Base-by-base conservation (phyloP, 2,888 invertebrate genomes). In the Campoplex nolae region DNA sequence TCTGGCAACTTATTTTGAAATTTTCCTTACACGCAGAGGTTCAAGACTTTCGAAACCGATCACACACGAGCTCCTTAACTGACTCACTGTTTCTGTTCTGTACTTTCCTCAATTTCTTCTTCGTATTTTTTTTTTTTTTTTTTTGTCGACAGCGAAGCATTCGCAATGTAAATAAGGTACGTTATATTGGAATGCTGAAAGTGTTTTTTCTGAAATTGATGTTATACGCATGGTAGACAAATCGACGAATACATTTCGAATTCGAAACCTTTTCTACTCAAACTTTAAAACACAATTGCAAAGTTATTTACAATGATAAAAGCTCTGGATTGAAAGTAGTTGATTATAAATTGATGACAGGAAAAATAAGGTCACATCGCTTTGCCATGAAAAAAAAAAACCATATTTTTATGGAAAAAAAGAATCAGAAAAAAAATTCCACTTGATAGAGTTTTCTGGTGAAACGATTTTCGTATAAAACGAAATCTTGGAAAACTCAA, bases 161-260 rank as follows among this genome's bases (percentile, higher is more conserved):
- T 82, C 51, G 58, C 76, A 80, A n/a, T 71, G 75, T 71, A 76
- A 84, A 75, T 74, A 84, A 87, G 70, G 76, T 79, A 82, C 71
- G 75, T 4, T 73, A 74, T 80, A 67, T 83, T 80, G 79, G 75
- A 80, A 83, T 84, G 74, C 81, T 84, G 67, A 51, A 67, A 84
- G 77, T 83, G 71, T 80, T 80, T 67, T 23, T 83, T 35, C 18
- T 38, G 79, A 85, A 85, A 87, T 79, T 87, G 78, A 87, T 79
- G 58, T 75, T 70, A 23, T 23, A 84, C 70, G 42, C 74, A 74
- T 62, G 35, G 48, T 32, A 67, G 78, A 82, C 58, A 70, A 82
- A 84, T 83, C 56, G 75, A 58, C 75, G 58, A 71, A 82, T 54
- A 23, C 18, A 28, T 74, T 4, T 16, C n/a, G 48, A 23, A 16